These are phyloP conservation scores for Clarias gariepinus DNA, from an alignment of 2,113 vertebrate species.

Conservation along the genomic window DNA sequence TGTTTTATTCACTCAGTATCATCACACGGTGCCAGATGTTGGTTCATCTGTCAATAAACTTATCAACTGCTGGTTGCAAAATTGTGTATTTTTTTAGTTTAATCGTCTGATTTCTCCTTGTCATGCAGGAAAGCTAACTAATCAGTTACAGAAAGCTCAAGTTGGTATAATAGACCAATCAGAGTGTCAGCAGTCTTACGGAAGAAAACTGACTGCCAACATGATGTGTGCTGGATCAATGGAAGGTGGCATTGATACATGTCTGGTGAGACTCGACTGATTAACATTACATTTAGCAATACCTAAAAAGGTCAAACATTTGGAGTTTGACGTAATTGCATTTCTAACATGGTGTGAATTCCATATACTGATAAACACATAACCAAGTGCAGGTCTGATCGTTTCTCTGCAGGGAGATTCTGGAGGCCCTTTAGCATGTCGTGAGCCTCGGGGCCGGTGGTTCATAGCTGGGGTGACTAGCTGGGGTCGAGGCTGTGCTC, in stretches of 20 bases:
- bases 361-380: conserved; percentile 52
- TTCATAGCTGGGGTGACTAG: conserved; percentile 94
- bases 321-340: conserved; percentile 58
- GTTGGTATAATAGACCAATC: conserved; percentile 81
- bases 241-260: conserved; percentile 85
- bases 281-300: not conserved
- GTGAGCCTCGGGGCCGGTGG: conserved; percentile 83
- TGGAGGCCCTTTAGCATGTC: conserved; percentile 89
- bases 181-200: conserved; percentile 84
- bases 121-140: conserved; percentile 77
- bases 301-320: not conserved
- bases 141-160: conserved; percentile 85
- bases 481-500: conserved; percentile 92
- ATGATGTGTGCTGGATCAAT: conserved; percentile 91
- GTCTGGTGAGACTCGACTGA: conserved; percentile 78
- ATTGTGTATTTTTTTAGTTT: not conserved
- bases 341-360: conserved; percentile 58
- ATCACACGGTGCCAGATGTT: not conserved
- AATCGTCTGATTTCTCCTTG: not conserved
- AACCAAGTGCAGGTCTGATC: not conserved
- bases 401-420: conserved; percentile 82
- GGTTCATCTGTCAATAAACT: not conserved
- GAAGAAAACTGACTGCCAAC: conserved; percentile 79
- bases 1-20: not conserved
- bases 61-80: not conserved